Percentiles rank a stretch among this genome's conserved stretches.
Evolutionary conservation across 2,888 invertebrate species (phyloP).

Genomic region (Erebia epiphron): DNA sequence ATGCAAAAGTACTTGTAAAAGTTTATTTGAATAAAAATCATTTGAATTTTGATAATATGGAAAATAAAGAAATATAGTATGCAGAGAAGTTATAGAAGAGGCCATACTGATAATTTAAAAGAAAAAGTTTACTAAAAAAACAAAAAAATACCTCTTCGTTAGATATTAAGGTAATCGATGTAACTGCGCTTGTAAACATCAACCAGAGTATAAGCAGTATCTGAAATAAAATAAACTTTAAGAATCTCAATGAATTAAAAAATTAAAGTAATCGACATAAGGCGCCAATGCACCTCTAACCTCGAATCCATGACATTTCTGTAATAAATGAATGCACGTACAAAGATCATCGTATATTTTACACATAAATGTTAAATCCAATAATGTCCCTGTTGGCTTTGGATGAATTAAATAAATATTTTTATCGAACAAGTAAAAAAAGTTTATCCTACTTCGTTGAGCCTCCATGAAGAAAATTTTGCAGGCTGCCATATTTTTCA

Average conservation of each 20-base stretch:
- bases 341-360: slow-evolving; percentile 57
- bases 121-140: too few species aligned
- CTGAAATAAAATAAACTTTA: slow-evolving; percentile 43
- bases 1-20: too few species aligned
- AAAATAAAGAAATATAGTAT: too few species aligned
- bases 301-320: slow-evolving; percentile 56
- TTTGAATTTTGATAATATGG: too few species aligned
- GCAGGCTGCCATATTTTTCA: slow-evolving; percentile 31
- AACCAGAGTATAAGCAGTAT: slow-evolving; percentile 56
- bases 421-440: slow-evolving; percentile 44
- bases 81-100: too few species aligned
- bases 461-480: slow-evolving; percentile 31
- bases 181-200: slow-evolving; percentile 61
- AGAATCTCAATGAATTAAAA: too few species aligned
- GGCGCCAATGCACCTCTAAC: slow-evolving; percentile 41
- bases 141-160: slow-evolving; percentile 51
- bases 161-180: slow-evolving; percentile 54
- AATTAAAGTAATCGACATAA: too few species aligned
- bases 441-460: slow-evolving; percentile 10
- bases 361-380: slow-evolving; percentile 51
- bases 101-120: too few species aligned
- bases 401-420: slow-evolving; percentile 46
- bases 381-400: slow-evolving; percentile 23
- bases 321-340: slow-evolving; percentile 54
- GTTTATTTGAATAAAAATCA: too few species aligned